These are phyloP conservation scores for Aplidium turbinatum DNA, from an alignment of 23 tunicate species.

Conservation along the genomic window DNA sequence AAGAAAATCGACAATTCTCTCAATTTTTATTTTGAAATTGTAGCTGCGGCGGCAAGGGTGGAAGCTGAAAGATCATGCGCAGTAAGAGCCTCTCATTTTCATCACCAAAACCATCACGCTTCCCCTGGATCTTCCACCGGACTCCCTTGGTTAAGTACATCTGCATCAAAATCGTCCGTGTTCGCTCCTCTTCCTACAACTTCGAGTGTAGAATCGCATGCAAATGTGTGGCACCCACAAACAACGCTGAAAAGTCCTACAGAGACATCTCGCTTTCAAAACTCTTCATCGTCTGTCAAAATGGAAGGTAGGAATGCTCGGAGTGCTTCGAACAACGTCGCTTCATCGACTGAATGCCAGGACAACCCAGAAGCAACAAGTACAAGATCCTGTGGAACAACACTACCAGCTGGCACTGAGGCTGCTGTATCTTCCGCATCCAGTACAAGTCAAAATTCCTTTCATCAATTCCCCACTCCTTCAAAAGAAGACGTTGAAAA, in stretches of 20 bases:
- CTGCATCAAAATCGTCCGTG: constrained; percentile 37
- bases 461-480: constrained; percentile 69
- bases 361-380: neutral
- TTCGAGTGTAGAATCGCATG: constrained; percentile 10
- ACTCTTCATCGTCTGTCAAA: constrained; percentile 10
- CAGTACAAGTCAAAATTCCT: constrained; percentile 19
- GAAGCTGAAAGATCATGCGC: constrained; percentile 73
- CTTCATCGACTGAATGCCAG: neutral
- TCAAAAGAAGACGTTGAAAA: constrained; percentile 63
- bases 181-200: constrained; percentile 49
- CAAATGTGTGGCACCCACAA: constrained; percentile 14
- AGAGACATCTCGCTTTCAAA: neutral
- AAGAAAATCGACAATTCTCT: no score
- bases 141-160: constrained; percentile 51
- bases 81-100: constrained; percentile 44
- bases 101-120: constrained; percentile 48
- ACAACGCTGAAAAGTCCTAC: constrained; percentile 14
- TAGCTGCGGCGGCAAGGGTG: constrained; percentile 49
- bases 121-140: constrained; percentile 39
- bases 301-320: neutral
- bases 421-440: constrained; percentile 1
- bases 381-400: neutral
- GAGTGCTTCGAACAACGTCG: neutral
- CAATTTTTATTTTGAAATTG: no score
- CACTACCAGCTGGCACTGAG: neutral